phyloP scores from a whole-genome alignment of 2,113 vertebrate species.

The Pipra filicauda region DNA sequence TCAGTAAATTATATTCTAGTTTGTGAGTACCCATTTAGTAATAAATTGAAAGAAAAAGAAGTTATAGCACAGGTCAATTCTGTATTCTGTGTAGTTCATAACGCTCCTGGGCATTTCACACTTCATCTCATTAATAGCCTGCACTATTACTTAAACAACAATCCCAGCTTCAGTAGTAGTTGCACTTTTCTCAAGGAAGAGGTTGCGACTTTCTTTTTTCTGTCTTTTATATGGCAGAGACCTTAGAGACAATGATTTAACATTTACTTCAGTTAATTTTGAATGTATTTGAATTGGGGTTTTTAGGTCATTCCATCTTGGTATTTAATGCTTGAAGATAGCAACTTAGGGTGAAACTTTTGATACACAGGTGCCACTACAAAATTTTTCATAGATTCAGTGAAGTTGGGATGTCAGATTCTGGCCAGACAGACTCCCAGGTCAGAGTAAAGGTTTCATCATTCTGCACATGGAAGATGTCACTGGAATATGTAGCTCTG shows the following conservation, averaged over 20 bases:
- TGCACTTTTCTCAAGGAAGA: not conserved
- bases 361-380: not conserved
- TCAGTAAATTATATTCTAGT: not conserved
- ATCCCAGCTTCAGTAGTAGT: not conserved
- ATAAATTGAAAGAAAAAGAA: not conserved
- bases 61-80: not conserved
- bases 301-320: not conserved
- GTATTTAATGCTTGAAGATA: not conserved
- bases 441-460: not conserved
- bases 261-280: not conserved
- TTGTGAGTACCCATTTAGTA: not conserved
- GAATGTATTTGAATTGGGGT: not conserved
- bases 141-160: not conserved
- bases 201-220: not conserved
- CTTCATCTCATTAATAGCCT: not conserved
- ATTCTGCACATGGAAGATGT: not conserved
- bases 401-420: not conserved
- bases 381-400: not conserved
- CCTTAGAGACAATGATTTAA: not conserved
- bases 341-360: not conserved
- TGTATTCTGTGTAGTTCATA: not conserved
- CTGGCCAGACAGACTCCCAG: not conserved
- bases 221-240: not conserved
- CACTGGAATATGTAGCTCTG: rapidly evolving
- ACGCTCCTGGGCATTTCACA: not conserved